Evolutionary conservation across 2,888 invertebrate species (phyloP).

Genomic region (Lamproptera curius): DNA sequence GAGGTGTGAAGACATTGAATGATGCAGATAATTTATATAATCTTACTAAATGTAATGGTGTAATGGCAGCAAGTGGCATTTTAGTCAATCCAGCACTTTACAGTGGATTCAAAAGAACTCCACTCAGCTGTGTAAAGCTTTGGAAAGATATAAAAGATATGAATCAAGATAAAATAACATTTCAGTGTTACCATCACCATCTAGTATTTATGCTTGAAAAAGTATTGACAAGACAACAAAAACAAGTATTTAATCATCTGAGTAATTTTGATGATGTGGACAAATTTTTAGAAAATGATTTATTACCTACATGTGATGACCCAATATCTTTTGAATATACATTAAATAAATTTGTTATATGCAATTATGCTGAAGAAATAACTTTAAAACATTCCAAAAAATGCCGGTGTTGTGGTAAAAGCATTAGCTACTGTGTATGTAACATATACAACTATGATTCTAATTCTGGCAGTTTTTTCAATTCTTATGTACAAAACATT

Average conservation of each 20-base stretch:
- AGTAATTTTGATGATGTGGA: constrained; percentile 83
- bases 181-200: constrained; percentile 96
- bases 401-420: constrained; percentile 62
- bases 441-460: constrained; percentile 48
- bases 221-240: constrained; percentile 83
- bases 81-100: constrained; percentile 95
- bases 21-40: constrained; percentile 84
- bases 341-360: constrained; percentile 50
- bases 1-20: constrained; percentile 87
- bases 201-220: constrained; percentile 97
- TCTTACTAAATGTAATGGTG: constrained; percentile 85
- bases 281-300: constrained; percentile 81
- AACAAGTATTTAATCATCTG: constrained; percentile 88
- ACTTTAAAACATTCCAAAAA: constrained; percentile 60
- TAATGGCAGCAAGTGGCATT: constrained; percentile 96
- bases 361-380: constrained; percentile 60
- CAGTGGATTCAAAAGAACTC: constrained; percentile 83
- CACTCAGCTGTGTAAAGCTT: constrained; percentile 86
- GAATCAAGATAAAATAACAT: constrained; percentile 81
- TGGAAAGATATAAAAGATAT: constrained; percentile 87
- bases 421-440: constrained; percentile 59
- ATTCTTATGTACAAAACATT: constrained; percentile 45
- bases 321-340: constrained; percentile 41
- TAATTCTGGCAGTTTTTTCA: constrained; percentile 56
- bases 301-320: constrained; percentile 49